These are phyloP conservation scores for Tangara arthus DNA, from an alignment of 2,797 vertebrate genomes.

Conservation along the genomic window DNA sequence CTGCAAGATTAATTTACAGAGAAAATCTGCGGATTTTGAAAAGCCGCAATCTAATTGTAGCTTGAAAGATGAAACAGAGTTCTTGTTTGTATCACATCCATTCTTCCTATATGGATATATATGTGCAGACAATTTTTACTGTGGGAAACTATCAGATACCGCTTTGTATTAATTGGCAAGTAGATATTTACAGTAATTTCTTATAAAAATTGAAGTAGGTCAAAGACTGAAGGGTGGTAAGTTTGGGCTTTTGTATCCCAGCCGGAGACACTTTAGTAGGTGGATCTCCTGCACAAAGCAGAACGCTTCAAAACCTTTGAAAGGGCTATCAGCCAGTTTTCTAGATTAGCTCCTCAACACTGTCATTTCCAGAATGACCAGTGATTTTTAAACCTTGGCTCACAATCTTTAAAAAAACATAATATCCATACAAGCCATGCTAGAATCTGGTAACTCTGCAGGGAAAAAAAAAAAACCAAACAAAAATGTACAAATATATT, in stretches of 20 bases:
- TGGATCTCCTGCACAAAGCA: neutral
- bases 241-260: neutral
- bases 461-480: neutral
- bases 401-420: neutral
- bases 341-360: neutral
- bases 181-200: neutral
- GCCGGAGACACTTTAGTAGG: neutral
- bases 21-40: neutral
- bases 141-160: neutral
- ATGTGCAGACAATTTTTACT: neutral
- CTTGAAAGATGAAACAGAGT: neutral
- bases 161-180: neutral
- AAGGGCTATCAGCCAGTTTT: neutral
- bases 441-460: neutral
- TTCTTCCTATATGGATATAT: neutral
- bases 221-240: neutral
- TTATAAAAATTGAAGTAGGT: neutral
- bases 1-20: neutral
- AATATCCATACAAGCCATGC: neutral
- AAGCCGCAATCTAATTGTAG: neutral
- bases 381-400: neutral
- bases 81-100: neutral
- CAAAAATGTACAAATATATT: neutral
- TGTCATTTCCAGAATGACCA: neutral
- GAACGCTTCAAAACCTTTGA: neutral